Percentiles rank a stretch among this genome's conserved stretches.
Evolutionary conservation across 2,113 vertebrate genomes (phyloP).

Genomic region (Anoplopoma fimbria): DNA sequence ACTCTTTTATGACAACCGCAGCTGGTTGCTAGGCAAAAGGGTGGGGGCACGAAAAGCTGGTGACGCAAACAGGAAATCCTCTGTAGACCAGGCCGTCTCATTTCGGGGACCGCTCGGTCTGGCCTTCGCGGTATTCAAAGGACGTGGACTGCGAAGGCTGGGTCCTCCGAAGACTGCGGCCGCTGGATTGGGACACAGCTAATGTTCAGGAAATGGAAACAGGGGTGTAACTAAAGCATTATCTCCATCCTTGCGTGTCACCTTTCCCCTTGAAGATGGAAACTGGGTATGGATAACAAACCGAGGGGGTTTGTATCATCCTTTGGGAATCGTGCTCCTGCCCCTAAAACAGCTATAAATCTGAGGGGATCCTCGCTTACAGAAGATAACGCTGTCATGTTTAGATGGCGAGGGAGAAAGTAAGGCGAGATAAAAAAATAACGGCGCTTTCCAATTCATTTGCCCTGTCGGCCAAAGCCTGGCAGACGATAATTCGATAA

Average conservation of each 20-base stretch:
- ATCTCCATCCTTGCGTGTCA: not conserved
- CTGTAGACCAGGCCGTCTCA: no score
- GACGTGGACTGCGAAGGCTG: no score
- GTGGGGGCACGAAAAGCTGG: no score
- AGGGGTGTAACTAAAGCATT: not conserved
- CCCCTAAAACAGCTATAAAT: slow-evolving; percentile 50
- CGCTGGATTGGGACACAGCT: no score
- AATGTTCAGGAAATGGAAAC: not conserved
- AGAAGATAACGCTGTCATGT: slow-evolving; percentile 28
- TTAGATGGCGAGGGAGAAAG: slow-evolving; percentile 36
- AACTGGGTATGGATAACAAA: slow-evolving; percentile 23
- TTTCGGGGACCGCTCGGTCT: no score
- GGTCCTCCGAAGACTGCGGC: no score
- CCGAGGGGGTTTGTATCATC: slow-evolving; percentile 3
- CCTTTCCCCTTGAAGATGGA: slow-evolving; percentile 21
- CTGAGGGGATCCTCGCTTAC: slow-evolving; percentile 27
- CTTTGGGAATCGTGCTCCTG: slow-evolving; percentile 35
- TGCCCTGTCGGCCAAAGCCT: slow-evolving; percentile 18
- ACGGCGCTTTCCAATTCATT: slow-evolving; percentile 33
- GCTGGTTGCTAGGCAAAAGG: no score
- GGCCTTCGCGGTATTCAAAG: no score
- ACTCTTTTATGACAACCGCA: no score
- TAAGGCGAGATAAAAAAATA: slow-evolving; percentile 47
- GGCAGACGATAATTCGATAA: slow-evolving; percentile 12
- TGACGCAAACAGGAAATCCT: no score